A percentile compares a stretch with the other conserved stretches of the same genome.
These are phyloP conservation scores for Lacerta bilineata DNA, from an alignment of 2,797 vertebrate species.

Conservation along the genomic window DNA sequence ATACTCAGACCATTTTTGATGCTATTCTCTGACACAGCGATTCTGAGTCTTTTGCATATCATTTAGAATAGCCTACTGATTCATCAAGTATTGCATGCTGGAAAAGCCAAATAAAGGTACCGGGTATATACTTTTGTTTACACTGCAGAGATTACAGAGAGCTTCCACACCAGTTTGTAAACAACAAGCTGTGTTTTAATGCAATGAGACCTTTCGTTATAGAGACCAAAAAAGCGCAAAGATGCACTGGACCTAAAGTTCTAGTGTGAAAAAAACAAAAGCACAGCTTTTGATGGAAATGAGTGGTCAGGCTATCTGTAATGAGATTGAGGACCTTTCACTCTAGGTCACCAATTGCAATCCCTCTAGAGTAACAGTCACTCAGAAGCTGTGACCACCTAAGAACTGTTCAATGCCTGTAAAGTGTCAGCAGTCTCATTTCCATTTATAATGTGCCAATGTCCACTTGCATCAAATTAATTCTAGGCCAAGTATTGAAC, in stretches of 20 bases:
- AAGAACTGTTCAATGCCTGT: neutral
- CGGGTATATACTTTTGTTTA: slow-evolving; percentile 27
- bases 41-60: neutral
- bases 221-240: neutral
- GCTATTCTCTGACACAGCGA: slow-evolving; percentile 27
- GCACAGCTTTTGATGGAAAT: neutral
- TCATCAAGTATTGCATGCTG: neutral
- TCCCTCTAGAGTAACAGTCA: neutral
- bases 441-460: slow-evolving; percentile 18
- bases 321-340: slow-evolving; percentile 35
- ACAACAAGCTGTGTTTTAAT: slow-evolving; percentile 6
- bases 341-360: slow-evolving; percentile 8
- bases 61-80: slow-evolving; percentile 26
- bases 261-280: neutral
- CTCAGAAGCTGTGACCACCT: slow-evolving; percentile 27
- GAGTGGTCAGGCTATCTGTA: neutral
- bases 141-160: neutral
- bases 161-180: slow-evolving; percentile 27
- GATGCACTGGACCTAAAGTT: neutral
- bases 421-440: slow-evolving; percentile 11
- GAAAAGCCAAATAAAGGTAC: neutral
- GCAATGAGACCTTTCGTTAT: rapidly evolving
- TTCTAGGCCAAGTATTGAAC: neutral
- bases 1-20: neutral
- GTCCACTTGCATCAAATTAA: slow-evolving; percentile 19